Percentiles rank a stretch among this genome's conserved stretches.
Evolutionary conservation across 2,888 invertebrate species (phyloP).

Genomic region (Pachymerium ferrugineum): DNA sequence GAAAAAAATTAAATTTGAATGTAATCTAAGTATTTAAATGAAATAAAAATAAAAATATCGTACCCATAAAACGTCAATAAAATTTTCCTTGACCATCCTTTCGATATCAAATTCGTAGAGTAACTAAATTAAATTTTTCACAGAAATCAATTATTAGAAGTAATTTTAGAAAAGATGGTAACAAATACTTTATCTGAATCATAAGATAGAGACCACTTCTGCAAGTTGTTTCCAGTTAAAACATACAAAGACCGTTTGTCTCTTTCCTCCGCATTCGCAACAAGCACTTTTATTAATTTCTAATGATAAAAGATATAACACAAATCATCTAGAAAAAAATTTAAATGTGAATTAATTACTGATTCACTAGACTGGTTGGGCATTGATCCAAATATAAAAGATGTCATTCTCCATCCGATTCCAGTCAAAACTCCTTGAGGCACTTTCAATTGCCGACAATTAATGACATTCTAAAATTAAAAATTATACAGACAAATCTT

Average conservation of each 20-base stretch:
- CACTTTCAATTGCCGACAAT: conserved; percentile 45
- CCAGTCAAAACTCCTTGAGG: conserved; percentile 64
- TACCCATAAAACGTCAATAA: conserved; percentile 64
- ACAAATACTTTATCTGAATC: conserved; percentile 56
- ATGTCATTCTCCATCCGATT: conserved; percentile 71
- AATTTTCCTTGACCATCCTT: conserved; percentile 64
- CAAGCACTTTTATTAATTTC: conserved; percentile 64
- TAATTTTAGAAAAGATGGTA: background rate
- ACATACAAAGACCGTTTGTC: conserved; percentile 60
- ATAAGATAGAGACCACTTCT: conserved; percentile 69
- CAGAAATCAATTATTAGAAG: conserved; percentile 8
- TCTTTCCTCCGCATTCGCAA: conserved; percentile 44
- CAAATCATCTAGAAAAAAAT: background rate
- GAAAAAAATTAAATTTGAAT: conserved; percentile 34
- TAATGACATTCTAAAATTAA: conserved; percentile 46
- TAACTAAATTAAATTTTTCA: conserved; percentile 51
- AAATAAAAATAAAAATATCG: conserved; percentile 38
- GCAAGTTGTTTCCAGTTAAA: conserved; percentile 69
- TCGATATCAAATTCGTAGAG: conserved; percentile 70
- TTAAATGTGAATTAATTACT: conserved; percentile 37
- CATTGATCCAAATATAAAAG: conserved; percentile 67
- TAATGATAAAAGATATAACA: conserved; percentile 29
- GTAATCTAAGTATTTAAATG: background rate
- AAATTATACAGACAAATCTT: background rate
- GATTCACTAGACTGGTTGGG: conserved; percentile 46